These are phyloP conservation scores for Phainopepla nitens DNA, from an alignment of 2,113 vertebrate genomes.

Conservation along the genomic window DNA sequence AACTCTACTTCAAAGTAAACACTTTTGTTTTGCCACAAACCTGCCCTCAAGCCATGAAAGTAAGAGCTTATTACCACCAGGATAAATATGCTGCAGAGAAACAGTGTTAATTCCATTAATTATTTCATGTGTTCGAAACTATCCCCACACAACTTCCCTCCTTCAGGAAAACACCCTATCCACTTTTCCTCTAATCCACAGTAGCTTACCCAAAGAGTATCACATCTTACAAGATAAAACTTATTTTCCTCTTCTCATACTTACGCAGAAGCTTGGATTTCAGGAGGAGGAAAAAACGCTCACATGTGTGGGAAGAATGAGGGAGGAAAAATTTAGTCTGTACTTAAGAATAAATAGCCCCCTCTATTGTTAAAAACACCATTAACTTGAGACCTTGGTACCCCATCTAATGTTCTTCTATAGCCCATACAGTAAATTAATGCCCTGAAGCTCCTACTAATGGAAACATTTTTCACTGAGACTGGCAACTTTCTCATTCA, in stretches of 20 bases:
- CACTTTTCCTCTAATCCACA: not conserved
- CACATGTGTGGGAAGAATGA: not conserved
- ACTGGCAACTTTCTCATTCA: conserved; percentile 63
- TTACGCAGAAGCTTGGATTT: not conserved
- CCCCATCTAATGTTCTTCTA: conserved; percentile 10
- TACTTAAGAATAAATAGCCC: conserved; percentile 18
- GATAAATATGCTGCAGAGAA: not conserved
- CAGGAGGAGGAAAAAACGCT: not conserved
- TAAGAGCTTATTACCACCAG: not conserved
- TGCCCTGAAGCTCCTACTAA: conserved; percentile 64
- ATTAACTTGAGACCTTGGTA: conserved; percentile 36
- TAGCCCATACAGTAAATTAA: conserved; percentile 54
- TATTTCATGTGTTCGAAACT: not conserved
- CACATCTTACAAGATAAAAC: not conserved
- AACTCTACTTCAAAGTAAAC: not conserved
- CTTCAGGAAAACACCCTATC: not conserved
- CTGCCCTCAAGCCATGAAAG: not conserved
- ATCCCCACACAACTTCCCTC: not conserved
- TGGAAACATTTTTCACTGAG: conserved; percentile 69
- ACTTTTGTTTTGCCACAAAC: not conserved
- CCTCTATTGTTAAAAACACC: conserved; percentile 28
- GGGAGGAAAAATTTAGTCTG: not conserved
- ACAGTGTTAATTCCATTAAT: not conserved
- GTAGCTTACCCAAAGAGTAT: not conserved
- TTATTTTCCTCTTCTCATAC: not conserved